These are phyloP conservation scores for Lepidonotus clava DNA, from an alignment of 2,888 invertebrate genomes.

Conservation along the genomic window DNA sequence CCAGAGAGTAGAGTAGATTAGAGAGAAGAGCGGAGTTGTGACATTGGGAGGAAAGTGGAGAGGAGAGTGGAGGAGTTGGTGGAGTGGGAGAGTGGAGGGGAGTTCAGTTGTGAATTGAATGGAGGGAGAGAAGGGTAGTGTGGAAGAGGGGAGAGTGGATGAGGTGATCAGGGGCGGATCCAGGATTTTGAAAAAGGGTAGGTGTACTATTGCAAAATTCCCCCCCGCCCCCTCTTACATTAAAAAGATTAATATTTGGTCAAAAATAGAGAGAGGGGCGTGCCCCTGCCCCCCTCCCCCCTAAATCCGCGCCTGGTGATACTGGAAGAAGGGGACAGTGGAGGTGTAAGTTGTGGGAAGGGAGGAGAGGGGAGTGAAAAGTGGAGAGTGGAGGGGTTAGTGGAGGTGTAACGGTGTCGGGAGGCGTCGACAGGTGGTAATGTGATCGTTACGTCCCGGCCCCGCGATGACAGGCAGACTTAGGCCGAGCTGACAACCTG, in stretches of 20 bases:
- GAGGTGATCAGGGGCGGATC: no score
- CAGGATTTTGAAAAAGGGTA: neutral
- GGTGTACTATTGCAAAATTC: no score
- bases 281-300: no score
- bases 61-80: neutral
- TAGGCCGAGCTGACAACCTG: no score
- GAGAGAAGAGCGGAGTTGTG: neutral
- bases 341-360: neutral
- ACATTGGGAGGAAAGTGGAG: neutral
- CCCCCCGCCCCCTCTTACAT: no score
- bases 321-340: neutral
- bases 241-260: no score
- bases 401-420: no score
- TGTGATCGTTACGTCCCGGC: no score
- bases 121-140: neutral
- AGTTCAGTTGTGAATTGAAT: neutral
- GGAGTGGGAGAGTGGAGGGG: neutral
- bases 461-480: no score
- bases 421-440: no score
- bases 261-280: no score
- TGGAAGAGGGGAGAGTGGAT: neutral
- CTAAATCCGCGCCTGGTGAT: no score
- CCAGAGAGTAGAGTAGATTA: neutral
- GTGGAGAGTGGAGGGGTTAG: neutral
- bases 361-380: neutral